phyloP scores from a whole-genome alignment of 1,140 invertebrate species.

The Drosophila burlai region DNA sequence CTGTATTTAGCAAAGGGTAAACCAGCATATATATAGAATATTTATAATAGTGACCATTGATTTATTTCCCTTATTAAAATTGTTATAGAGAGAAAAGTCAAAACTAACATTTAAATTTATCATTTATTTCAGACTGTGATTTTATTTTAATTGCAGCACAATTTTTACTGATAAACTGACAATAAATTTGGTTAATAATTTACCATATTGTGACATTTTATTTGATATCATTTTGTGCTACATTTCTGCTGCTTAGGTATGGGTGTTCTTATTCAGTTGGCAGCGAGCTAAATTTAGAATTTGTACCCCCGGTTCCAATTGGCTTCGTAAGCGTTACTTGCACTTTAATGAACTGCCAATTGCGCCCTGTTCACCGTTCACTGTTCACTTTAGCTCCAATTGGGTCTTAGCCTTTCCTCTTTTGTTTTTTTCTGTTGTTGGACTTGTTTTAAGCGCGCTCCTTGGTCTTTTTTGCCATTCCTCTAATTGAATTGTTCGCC shows the following conservation, averaged over 20 bases:
- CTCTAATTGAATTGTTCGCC: constrained; percentile 73
- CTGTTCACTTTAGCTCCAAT: constrained; percentile 17
- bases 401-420: constrained; percentile 20
- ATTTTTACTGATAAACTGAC: too few species aligned
- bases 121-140: background rate
- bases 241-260: background rate
- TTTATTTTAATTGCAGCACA: background rate
- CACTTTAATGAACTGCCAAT: constrained; percentile 56
- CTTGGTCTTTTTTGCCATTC: constrained; percentile 12
- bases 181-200: constrained; percentile 2
- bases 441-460: constrained; percentile 2
- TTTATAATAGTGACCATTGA: background rate
- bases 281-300: constrained; percentile 26
- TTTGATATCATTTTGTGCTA: background rate
- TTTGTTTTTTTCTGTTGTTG: constrained; percentile 1
- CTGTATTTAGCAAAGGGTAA: background rate
- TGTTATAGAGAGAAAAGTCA: background rate
- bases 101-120: background rate
- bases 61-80: constrained; percentile 9
- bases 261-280: constrained; percentile 19
- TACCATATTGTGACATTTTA: background rate
- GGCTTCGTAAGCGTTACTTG: constrained; percentile 47
- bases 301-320: constrained; percentile 10
- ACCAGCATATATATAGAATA: background rate
- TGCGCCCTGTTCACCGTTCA: constrained; percentile 22